Percentiles rank a stretch among this genome's conserved stretches.
Conservation (phyloP, 53 echinoderm and acorn worm species). For the Temnopleurus reevesii region DNA sequence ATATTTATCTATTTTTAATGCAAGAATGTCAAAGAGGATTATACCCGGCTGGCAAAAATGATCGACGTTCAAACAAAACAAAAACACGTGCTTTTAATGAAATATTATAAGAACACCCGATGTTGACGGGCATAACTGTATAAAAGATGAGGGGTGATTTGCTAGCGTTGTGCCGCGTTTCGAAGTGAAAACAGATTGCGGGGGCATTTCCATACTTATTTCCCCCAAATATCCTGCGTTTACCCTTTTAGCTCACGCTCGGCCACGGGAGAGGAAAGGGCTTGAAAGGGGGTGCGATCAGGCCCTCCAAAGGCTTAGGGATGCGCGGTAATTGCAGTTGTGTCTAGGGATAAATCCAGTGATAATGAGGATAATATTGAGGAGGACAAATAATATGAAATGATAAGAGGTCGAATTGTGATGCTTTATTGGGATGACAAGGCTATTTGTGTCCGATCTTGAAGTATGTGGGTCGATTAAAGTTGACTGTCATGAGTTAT, state of each 20-base stretch:
- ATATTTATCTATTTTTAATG: too few species aligned
- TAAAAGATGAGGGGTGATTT: background rate
- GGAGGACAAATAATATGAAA: background rate
- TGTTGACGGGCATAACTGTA: background rate
- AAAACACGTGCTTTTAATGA: background rate
- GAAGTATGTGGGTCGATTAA: background rate
- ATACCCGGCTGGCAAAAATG: too few species aligned
- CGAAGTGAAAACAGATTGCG: conserved; percentile 39
- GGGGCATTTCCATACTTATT: conserved; percentile 32
- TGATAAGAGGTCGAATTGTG: background rate
- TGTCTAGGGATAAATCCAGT: background rate
- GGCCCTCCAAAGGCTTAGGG: background rate
- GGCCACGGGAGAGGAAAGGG: background rate
- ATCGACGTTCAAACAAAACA: background rate
- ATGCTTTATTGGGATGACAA: background rate
- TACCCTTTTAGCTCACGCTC: background rate
- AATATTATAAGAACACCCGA: too few species aligned
- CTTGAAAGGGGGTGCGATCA: background rate
- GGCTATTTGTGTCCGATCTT: background rate
- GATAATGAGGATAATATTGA: background rate
- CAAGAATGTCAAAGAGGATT: too few species aligned
- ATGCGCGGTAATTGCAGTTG: background rate
- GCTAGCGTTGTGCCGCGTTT: background rate
- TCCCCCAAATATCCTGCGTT: conserved; percentile 46
- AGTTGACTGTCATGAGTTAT: background rate